A percentile compares a stretch with the other conserved stretches of the same genome.
Evolutionary conservation across 2,888 invertebrate species (phyloP).

Genomic region (Cataglyphis livida): DNA sequence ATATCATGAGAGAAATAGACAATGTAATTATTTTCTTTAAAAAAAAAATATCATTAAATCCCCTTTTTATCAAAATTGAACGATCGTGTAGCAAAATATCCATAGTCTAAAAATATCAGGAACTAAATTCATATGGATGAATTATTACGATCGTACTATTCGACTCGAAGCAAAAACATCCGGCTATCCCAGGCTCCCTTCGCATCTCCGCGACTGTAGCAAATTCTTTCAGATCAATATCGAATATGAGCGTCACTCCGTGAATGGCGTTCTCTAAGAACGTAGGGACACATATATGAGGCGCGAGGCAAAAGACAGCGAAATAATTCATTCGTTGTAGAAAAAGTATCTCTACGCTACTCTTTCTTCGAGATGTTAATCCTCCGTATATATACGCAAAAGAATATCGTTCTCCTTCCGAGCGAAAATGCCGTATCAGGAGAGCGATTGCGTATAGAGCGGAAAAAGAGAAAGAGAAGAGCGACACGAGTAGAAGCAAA

Average conservation of each 20-base stretch:
- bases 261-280: slow-evolving; percentile 21
- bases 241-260: slow-evolving; percentile 41
- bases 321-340: slow-evolving; percentile 22
- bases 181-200: slow-evolving; percentile 32
- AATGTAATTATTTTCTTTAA: slow-evolving; percentile 1
- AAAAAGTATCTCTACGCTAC: not conserved
- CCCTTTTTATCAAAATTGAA: not conserved
- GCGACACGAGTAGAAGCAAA: slow-evolving; percentile 23
- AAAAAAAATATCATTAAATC: not conserved
- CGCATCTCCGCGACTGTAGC: slow-evolving; percentile 22
- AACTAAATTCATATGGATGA: slow-evolving; percentile 35
- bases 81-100: slow-evolving; percentile 28
- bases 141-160: slow-evolving; percentile 41
- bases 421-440: slow-evolving; percentile 17
- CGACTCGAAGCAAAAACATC: slow-evolving; percentile 47
- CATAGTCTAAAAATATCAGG: slow-evolving; percentile 32
- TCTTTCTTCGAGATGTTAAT: slow-evolving; percentile 44
- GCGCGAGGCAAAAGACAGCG: not conserved
- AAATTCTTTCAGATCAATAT: slow-evolving; percentile 56
- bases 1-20: not conserved
- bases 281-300: not conserved
- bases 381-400: slow-evolving; percentile 2
- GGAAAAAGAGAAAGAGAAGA: not conserved
- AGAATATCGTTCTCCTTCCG: slow-evolving; percentile 4
- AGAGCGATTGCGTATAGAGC: not conserved